Conservation (phyloP, 1,140 invertebrate genomes). For the Ostrea denselamellosa region DNA sequence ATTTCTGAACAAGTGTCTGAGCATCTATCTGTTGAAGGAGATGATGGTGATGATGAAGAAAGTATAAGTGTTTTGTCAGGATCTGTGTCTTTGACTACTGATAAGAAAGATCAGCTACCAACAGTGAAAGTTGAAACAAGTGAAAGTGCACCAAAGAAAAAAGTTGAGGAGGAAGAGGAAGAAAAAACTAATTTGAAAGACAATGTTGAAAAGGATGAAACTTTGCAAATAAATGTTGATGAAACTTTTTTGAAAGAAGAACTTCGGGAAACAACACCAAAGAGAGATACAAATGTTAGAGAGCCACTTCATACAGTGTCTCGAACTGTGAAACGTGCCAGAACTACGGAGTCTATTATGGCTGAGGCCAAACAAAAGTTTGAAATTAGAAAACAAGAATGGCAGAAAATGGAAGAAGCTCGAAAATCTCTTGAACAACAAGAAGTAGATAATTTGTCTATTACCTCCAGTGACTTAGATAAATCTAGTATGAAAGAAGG, state of each 20-base stretch:
- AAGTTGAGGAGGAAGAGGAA: neutral
- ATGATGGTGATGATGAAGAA: conserved; percentile 45
- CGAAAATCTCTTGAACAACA: conserved; percentile 26
- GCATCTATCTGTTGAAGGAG: conserved; percentile 47
- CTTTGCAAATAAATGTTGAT: conserved; percentile 12
- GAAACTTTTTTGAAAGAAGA: conserved; percentile 29
- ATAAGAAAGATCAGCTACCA: neutral
- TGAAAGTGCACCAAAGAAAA: neutral
- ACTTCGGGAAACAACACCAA: neutral
- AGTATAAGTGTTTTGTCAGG: conserved; percentile 55
- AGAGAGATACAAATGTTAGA: neutral
- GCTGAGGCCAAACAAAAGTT: conserved; percentile 60
- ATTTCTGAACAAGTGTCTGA: conserved; percentile 61
- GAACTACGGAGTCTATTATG: conserved; percentile 61
- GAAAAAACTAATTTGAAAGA: neutral
- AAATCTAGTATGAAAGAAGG: conserved; percentile 17
- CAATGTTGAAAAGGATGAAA: neutral
- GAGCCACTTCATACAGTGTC: conserved; percentile 2
- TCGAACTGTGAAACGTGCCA: conserved; percentile 53
- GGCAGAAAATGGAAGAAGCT: conserved; percentile 52
- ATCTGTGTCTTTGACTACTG: conserved; percentile 42
- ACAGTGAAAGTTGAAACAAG: neutral
- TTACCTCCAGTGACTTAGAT: conserved; percentile 18
- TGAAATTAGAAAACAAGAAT: conserved; percentile 55
- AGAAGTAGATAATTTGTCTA: conserved; percentile 38